phyloP scores from a whole-genome alignment of 2,797 vertebrate genomes.

The Columba guinea region DNA sequence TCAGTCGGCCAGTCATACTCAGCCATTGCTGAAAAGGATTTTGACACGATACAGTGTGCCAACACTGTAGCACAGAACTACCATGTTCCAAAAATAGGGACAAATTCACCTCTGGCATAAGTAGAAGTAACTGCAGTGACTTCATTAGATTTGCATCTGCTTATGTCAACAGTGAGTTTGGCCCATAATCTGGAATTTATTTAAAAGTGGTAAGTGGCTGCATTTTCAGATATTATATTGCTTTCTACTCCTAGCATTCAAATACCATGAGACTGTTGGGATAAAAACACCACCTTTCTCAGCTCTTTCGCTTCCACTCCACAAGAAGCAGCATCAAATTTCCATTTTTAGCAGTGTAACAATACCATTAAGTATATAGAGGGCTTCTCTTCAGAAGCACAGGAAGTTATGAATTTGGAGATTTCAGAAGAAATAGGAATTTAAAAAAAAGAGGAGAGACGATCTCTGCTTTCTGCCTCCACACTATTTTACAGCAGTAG shows the following conservation, averaged over 20 bases:
- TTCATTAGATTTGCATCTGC: slow-evolving; percentile 62
- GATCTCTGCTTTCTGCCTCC: not conserved
- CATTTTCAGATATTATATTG: not conserved
- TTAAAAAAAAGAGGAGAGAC: not conserved
- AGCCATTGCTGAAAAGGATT: slow-evolving; percentile 19
- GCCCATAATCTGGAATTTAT: not conserved
- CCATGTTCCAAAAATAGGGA: slow-evolving; percentile 39
- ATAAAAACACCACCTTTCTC: not conserved
- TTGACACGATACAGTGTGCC: slow-evolving; percentile 9
- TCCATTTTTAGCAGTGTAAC: not conserved
- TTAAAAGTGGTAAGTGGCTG: slow-evolving; percentile 12
- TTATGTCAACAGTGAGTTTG: slow-evolving; percentile 53
- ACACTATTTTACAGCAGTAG: not conserved
- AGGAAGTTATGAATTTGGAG: not conserved
- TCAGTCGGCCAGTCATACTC: not conserved
- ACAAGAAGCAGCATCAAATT: not conserved
- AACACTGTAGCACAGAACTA: not conserved
- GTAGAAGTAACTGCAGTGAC: slow-evolving; percentile 20
- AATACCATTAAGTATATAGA: not conserved
- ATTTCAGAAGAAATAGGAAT: not conserved
- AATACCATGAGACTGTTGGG: not conserved
- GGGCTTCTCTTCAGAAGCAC: not conserved
- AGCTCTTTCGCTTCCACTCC: not conserved
- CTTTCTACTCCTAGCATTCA: not conserved
- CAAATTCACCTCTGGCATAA: slow-evolving; percentile 54